Evolutionary conservation across 2,113 vertebrate species (phyloP), one percentile per base, ranked within the genome.

Genomic region (Megaceryle maxima): DNA sequence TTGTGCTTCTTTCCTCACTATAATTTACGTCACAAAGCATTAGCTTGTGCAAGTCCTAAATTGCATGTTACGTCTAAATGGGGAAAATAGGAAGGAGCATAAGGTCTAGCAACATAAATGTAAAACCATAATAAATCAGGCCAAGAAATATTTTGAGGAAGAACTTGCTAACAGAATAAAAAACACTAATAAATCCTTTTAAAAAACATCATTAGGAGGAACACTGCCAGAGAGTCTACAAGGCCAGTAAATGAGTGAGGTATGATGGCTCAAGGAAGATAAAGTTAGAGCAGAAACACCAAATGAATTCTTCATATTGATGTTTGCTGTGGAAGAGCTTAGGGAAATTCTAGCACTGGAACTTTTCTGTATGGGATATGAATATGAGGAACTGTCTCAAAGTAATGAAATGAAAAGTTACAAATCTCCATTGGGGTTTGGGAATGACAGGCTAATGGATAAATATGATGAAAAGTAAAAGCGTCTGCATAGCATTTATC

Each of bases 121-220:
- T 69, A 56, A 85, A 90, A 64, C 46, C 66, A 26, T 60, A 88
- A 24, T 35, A 18, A 94, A 39, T 8, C 43, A 86, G 83, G 26
- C 57, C 77, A 91, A 56, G 90, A 90, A 85, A 68, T 69, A 81
- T 59, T 95, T 94, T 5, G 3, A 92, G 84, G 90, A 96, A 96
- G 64, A 53, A 89, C 81, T 78, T 84, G 37, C 81, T 89, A 92
- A 88, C 33, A 29, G 69, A n/a, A 51, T 62, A 72, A 89, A 93
- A 94, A 86, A 60, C 10, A 66, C 37, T 72, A 86, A 80, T 69
- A 92, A 92, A 95, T 90, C 83, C 55, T 93, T 18, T 53, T 21
- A 70, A 72, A 95, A 82, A 66, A 44, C 83, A 89, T 22, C 92
- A 89, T 4, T 59, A 59, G 83, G 51, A 95, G 91, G 53, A 95